phyloP scores from a whole-genome alignment of 2,113 vertebrate species.

The Anarhynchus alexandrinus region DNA sequence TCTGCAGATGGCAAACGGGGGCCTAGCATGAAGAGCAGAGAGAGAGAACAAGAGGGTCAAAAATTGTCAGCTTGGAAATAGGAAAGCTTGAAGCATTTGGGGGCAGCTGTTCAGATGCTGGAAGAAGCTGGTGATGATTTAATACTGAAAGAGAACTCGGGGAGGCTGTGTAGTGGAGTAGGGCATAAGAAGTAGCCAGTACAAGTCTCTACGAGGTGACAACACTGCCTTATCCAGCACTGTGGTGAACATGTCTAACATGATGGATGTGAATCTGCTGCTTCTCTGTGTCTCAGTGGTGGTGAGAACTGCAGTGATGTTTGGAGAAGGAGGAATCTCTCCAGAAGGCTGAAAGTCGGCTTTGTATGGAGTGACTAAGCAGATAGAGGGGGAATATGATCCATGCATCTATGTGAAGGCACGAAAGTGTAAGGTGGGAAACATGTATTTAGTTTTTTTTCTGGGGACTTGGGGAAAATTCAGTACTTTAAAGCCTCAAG shows the following conservation, averaged over 20 bases:
- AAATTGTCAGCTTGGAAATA: neutral
- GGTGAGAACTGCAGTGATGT: neutral
- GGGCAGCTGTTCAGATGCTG: neutral
- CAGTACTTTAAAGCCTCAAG: neutral
- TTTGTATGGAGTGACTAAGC: neutral
- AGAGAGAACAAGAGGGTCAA: neutral
- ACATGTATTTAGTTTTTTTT: neutral
- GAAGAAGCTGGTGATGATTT: neutral
- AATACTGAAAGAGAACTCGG: neutral
- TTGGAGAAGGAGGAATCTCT: neutral
- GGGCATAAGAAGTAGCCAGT: neutral
- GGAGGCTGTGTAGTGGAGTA: neutral
- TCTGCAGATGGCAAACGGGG: neutral
- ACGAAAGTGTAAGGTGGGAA: neutral
- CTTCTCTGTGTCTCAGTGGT: neutral
- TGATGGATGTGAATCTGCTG: neutral
- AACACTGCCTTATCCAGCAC: neutral
- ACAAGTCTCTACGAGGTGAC: fast-evolving
- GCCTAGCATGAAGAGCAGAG: neutral
- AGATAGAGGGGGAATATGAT: neutral
- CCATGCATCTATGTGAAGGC: neutral
- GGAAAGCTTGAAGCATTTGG: neutral
- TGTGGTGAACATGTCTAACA: neutral
- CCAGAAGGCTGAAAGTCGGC: neutral
- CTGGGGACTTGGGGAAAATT: neutral